Base-by-base conservation (phyloP, 1,140 invertebrate genomes). In the Drosophila repleta region DNA sequence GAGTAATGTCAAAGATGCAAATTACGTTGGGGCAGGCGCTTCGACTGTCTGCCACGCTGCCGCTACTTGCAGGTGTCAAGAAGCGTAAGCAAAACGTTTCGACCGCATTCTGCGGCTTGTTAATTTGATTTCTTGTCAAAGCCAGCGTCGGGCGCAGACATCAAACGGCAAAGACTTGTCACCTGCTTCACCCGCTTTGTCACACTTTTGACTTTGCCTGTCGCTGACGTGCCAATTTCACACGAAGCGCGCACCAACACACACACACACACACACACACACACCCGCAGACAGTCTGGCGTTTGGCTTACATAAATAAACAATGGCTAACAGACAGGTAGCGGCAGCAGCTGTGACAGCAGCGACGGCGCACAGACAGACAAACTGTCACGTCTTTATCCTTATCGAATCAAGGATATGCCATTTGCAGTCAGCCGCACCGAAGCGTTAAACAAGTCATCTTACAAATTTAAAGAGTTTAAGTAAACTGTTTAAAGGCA, bases 141-240 rank as follows among this genome's bases (percentile, higher is more conserved):
- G 63, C 58, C 82, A 81, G 53, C 61, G 77, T 41, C 77, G 51
- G 29, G 10, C 18, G 37, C 39, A 73, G 51, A 75, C 48, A 60
- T 21, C 66, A 61, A 70, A 65, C 11, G 49, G 69, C 63, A 70
- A 57, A 57, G 53, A 65, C 76, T 65, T 80, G 65, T 62, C 76
- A 57, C 67, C 77, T 74, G 45, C 61, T 35, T n/a, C n/a, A 17
- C 52, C 18, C 52, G 62, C 63, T 58, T 58, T 76, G 74, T 73
- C 74, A 73, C 77, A 80, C 81, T 77, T 85, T 85, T 85, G 82
- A 87, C 74, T 87, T 77, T 63, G 43, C 32, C 58, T 72, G 57
- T 66, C 74, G 81, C 69, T 87, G 81, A 85, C 82, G 81, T 85
- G 81, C 87, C 81, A 87, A 81, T 85, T 85, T 85, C 82, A 85